Evolutionary conservation across 2,113 vertebrate species (phyloP).

Genomic region (Charadrius vociferus): DNA sequence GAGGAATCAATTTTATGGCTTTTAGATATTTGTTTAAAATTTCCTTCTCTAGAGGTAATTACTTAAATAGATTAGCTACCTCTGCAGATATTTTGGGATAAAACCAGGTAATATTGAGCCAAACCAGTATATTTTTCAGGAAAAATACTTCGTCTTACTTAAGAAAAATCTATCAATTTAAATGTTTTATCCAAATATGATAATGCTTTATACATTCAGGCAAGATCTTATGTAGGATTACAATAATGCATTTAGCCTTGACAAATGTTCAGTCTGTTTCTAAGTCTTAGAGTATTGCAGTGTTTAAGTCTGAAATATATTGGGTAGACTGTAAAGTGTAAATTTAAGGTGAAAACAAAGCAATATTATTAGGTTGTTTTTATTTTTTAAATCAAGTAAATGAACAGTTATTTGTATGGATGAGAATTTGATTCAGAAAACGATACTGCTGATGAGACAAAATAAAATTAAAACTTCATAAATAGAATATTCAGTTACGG

Average conservation of each 20-base stretch:
- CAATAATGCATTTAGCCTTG: not conserved
- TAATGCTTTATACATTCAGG: not conserved
- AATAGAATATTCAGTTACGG: not conserved
- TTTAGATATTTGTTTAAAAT: slow-evolving; percentile 1
- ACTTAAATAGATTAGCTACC: not conserved
- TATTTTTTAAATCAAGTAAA: slow-evolving; percentile 6
- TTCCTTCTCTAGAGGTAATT: slow-evolving; percentile 2
- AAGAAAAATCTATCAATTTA: not conserved
- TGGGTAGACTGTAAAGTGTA: not conserved
- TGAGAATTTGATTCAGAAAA: slow-evolving; percentile 38
- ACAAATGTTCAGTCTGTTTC: not conserved
- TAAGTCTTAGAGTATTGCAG: not conserved
- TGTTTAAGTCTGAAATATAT: not conserved
- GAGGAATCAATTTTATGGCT: not conserved
- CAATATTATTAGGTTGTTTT: not conserved
- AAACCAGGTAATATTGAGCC: not conserved
- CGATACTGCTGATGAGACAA: not conserved
- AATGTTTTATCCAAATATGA: not conserved
- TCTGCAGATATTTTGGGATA: not conserved
- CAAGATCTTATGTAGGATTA: not conserved
- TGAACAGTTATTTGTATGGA: slow-evolving; percentile 18
- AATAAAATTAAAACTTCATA: slow-evolving; percentile 50
- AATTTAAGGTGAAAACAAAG: not conserved
- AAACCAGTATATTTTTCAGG: not conserved
- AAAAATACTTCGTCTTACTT: not conserved